Conservation (phyloP, 2,113 vertebrate species). For the Barbus barbus region DNA sequence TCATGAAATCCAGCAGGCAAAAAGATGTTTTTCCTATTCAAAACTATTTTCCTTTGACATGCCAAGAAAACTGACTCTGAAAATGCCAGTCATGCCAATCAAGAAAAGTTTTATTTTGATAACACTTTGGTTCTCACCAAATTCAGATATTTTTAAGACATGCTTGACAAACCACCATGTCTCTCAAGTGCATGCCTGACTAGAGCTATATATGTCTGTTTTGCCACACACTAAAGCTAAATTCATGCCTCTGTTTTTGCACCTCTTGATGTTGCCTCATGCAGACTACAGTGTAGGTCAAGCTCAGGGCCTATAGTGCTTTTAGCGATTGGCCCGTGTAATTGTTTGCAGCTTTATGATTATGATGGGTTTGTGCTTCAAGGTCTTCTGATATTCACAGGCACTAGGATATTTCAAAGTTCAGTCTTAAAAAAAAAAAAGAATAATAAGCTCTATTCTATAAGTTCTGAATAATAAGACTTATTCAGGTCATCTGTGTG, state of each 20-base stretch:
- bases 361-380: not conserved
- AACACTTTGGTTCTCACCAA: not conserved
- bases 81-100: not conserved
- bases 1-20: not conserved
- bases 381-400: not conserved
- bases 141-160: not conserved
- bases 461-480: not conserved
- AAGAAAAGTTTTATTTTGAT: not conserved
- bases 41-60: not conserved
- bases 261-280: not conserved
- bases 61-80: not conserved
- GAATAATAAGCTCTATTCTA: too few species aligned
- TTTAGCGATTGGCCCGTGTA: not conserved
- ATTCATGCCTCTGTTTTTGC: not conserved
- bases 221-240: not conserved
- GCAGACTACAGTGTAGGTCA: not conserved
- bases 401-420: not conserved
- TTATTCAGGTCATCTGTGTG: conserved; percentile 16
- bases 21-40: not conserved
- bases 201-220: not conserved
- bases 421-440: not conserved
- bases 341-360: conserved; percentile 11
- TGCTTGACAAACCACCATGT: not conserved
- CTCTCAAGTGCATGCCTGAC: not conserved
- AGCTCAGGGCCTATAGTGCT: not conserved